Evolutionary conservation across 2,113 vertebrate genomes (phyloP).

Genomic region (Cathartes aura): DNA sequence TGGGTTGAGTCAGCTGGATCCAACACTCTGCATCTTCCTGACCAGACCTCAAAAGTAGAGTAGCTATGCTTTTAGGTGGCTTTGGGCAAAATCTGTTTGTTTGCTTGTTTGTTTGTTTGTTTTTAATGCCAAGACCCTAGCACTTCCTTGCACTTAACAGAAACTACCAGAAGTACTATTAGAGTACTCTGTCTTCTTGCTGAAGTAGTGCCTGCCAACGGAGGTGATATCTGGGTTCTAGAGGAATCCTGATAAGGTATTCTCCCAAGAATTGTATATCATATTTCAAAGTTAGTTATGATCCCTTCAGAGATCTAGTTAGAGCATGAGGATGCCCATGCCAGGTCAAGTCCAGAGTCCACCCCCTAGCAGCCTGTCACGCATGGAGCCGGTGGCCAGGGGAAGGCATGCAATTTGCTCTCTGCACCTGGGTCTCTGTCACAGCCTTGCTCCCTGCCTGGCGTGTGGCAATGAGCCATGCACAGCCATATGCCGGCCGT

Average conservation of each 20-base stretch:
- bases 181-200: not conserved
- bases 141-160: not conserved
- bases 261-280: not conserved
- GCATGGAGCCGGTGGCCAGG: not conserved
- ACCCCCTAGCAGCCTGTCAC: too few relatives aligned
- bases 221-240: not conserved
- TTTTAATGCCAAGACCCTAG: not conserved
- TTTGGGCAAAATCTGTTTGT: not conserved
- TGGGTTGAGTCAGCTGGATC: not conserved
- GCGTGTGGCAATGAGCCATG: fast-evolving
- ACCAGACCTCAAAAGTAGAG: not conserved
- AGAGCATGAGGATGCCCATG: not conserved
- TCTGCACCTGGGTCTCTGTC: fast-evolving
- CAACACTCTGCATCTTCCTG: not conserved
- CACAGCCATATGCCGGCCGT: fast-evolving
- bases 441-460: not conserved
- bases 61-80: not conserved
- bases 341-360: not conserved
- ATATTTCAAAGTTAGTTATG: not conserved
- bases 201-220: not conserved
- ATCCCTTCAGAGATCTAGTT: not conserved
- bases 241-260: not conserved
- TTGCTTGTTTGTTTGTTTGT: not conserved
- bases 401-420: fast-evolving
- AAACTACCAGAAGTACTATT: not conserved